A percentile compares a stretch with the other conserved stretches of the same genome.
phyloP scores from a whole-genome alignment of 2,888 invertebrate species.

The Tholera decimalis region DNA sequence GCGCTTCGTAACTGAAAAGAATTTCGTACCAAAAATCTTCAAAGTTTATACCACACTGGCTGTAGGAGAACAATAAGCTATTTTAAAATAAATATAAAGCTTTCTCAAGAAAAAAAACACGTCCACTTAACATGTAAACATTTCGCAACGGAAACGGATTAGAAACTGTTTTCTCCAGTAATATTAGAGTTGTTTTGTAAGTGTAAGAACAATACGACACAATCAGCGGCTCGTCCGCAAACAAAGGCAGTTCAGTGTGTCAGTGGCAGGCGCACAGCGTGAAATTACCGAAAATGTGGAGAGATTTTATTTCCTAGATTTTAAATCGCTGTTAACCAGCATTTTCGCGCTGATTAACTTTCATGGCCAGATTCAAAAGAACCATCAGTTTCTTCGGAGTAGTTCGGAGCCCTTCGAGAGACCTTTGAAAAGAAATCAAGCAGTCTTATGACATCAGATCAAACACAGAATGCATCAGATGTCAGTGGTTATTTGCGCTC shows the following conservation, averaged over 20 bases:
- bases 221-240: not conserved
- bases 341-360: not conserved
- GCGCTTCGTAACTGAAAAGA: no score
- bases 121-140: not conserved
- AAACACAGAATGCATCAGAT: no score
- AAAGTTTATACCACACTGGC: no score
- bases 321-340: no score
- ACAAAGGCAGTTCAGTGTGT: not conserved
- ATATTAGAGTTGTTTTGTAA: not conserved
- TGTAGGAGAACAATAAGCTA: no score
- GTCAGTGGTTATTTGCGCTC: no score
- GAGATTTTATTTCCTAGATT: conserved; percentile 1
- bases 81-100: not conserved
- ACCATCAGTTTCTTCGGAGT: no score
- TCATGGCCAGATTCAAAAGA: not conserved
- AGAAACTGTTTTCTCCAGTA: conserved; percentile 42
- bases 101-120: not conserved
- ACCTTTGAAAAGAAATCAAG: no score
- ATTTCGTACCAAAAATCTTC: no score
- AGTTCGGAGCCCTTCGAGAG: no score
- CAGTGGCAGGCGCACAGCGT: not conserved
- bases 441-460: no score
- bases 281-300: conserved; percentile 6
- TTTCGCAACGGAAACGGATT: conserved; percentile 16
- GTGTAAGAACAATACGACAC: conserved; percentile 9